These are phyloP conservation scores for Neuroterus valhalla DNA, from an alignment of 1,140 invertebrate species.

Conservation along the genomic window DNA sequence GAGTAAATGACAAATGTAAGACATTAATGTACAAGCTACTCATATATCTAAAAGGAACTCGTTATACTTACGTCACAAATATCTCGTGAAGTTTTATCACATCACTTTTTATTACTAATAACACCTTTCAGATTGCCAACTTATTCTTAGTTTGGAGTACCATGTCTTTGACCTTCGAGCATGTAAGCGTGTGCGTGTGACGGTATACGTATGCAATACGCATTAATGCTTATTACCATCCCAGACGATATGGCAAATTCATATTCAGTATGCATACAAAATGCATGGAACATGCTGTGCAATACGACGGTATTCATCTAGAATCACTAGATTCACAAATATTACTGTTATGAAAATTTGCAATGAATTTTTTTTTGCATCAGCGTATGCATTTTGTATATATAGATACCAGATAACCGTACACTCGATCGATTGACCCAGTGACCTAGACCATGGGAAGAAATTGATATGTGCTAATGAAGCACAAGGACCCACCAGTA, in stretches of 20 bases:
- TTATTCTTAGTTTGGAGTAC: neutral
- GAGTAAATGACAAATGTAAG: neutral
- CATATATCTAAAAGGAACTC: neutral
- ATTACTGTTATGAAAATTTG: slow-evolving; percentile 1
- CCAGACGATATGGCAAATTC: slow-evolving; percentile 11
- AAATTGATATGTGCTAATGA: slow-evolving; percentile 2
- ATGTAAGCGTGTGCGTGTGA: neutral
- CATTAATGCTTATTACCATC: slow-evolving; percentile 26
- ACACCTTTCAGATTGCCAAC: neutral
- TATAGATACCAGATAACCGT: slow-evolving; percentile 35
- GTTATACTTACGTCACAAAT: neutral
- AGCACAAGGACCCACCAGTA: neutral
- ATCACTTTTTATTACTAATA: slow-evolving; percentile 11
- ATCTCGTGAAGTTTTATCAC: slow-evolving; percentile 1
- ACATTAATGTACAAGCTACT: neutral
- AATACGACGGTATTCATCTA: neutral
- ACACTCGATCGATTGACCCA: slow-evolving; percentile 44
- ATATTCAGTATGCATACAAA: neutral
- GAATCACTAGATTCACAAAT: neutral
- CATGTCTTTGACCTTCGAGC: slow-evolving; percentile 24
- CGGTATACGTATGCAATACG: neutral
- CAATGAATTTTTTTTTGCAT: neutral
- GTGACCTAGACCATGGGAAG: slow-evolving; percentile 43
- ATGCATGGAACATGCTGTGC: neutral
- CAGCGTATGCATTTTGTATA: slow-evolving; percentile 1